Conservation (phyloP, 1,140 invertebrate species). For the Cryptotermes secundus region DNA sequence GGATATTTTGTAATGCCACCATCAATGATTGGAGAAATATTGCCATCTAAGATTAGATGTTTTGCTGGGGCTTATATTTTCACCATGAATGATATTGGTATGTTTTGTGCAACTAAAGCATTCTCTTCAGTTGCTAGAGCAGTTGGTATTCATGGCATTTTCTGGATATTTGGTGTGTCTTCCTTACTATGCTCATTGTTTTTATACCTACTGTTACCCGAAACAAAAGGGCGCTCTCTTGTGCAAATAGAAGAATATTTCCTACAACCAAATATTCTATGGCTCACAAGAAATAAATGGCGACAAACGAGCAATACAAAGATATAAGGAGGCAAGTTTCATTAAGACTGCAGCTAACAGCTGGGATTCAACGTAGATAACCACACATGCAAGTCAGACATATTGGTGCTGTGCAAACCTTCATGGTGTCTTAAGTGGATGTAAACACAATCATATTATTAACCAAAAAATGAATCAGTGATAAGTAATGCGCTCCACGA, state of each 20-base stretch:
- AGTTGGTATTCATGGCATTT: conserved; percentile 63
- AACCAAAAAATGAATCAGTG: too few relatives aligned
- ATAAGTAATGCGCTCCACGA: too few relatives aligned
- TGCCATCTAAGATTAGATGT: neutral
- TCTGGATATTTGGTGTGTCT: conserved; percentile 68
- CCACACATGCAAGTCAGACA: too few relatives aligned
- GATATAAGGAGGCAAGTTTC: too few relatives aligned
- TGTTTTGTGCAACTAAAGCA: neutral
- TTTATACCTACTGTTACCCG: conserved; percentile 68
- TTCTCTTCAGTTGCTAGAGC: conserved; percentile 61
- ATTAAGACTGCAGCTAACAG: too few relatives aligned
- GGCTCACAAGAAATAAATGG: conserved; percentile 37
- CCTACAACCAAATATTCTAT: conserved; percentile 62
- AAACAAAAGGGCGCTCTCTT: conserved; percentile 76
- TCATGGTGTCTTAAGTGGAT: too few relatives aligned
- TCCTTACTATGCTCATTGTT: conserved; percentile 59
- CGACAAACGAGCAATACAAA: neutral
- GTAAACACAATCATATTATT: too few relatives aligned
- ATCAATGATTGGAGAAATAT: neutral
- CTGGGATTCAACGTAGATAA: too few relatives aligned
- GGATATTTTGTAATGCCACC: neutral
- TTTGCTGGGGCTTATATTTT: neutral
- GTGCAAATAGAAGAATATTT: conserved; percentile 81
- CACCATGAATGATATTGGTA: neutral
- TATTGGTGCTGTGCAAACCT: too few relatives aligned